These are phyloP conservation scores for Ectropis crepuscularia DNA, from an alignment of 2,888 invertebrate species.

Conservation along the genomic window DNA sequence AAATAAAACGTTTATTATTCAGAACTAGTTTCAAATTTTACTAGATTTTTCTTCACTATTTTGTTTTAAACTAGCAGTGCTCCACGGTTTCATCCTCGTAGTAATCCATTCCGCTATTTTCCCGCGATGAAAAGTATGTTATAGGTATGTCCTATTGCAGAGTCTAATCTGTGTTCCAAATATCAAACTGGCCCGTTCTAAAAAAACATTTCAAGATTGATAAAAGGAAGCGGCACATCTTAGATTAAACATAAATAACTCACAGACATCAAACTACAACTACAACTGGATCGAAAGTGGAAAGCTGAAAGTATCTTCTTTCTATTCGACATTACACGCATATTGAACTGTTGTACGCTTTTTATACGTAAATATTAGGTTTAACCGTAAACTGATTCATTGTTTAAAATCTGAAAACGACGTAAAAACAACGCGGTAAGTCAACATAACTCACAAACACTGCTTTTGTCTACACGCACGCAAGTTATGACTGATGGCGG, in stretches of 20 bases:
- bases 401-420: conserved; percentile 33
- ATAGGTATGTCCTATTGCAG: no score
- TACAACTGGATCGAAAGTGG: no score
- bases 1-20: neutral
- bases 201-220: no score
- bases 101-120: no score
- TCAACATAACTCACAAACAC: conserved; percentile 47
- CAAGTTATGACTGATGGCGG: conserved; percentile 77
- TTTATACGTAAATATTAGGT: conserved; percentile 8
- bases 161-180: no score
- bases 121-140: no score
- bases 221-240: neutral
- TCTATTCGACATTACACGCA: conserved; percentile 38
- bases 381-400: conserved; percentile 28
- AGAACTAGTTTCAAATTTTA: no score
- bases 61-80: no score
- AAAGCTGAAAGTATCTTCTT: conserved; percentile 31
- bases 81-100: no score
- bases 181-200: no score
- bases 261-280: neutral
- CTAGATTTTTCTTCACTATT: no score
- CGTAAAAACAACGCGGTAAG: conserved; percentile 40
- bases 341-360: conserved; percentile 32
- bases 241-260: conserved; percentile 2
- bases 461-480: conserved; percentile 57